Evolutionary conservation across 2,113 vertebrate genomes (phyloP).

Genomic region (Lasiurus borealis): DNA sequence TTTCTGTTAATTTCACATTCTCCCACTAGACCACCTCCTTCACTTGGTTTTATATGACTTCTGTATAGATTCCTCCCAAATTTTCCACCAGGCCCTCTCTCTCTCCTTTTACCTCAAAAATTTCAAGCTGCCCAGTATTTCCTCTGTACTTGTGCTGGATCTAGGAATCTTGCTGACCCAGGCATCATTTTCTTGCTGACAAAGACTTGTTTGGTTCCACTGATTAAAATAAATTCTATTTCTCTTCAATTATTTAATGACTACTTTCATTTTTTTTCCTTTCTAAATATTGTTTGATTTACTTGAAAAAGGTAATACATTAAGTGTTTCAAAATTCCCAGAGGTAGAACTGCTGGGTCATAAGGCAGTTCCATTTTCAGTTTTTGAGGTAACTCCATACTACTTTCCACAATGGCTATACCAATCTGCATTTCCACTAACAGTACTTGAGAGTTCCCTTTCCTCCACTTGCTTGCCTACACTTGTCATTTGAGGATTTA

Average conservation of each 20-base stretch:
- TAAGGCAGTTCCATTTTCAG: no score
- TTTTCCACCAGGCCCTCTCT: neutral
- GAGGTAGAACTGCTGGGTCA: no score
- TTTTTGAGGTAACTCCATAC: no score
- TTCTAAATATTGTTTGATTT: neutral
- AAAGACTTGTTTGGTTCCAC: neutral
- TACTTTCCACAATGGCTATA: no score
- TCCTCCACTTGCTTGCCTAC: no score
- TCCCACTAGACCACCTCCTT: neutral
- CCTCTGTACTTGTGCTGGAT: neutral
- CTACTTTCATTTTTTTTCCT: neutral
- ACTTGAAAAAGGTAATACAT: no score
- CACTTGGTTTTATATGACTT: neutral
- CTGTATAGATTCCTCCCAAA: neutral
- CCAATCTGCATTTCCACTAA: no score
- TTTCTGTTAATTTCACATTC: neutral
- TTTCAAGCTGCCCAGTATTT: neutral
- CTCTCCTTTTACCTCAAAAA: neutral
- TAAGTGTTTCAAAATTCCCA: no score
- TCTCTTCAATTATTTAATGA: neutral
- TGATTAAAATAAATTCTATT: neutral
- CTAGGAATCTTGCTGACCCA: neutral
- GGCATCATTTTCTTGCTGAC: neutral
- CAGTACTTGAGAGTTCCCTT: no score
- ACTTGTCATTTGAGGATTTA: no score